These are phyloP conservation scores for Cryptocheilus praepositus DNA, from an alignment of 2,888 invertebrate species.

Conservation along the genomic window DNA sequence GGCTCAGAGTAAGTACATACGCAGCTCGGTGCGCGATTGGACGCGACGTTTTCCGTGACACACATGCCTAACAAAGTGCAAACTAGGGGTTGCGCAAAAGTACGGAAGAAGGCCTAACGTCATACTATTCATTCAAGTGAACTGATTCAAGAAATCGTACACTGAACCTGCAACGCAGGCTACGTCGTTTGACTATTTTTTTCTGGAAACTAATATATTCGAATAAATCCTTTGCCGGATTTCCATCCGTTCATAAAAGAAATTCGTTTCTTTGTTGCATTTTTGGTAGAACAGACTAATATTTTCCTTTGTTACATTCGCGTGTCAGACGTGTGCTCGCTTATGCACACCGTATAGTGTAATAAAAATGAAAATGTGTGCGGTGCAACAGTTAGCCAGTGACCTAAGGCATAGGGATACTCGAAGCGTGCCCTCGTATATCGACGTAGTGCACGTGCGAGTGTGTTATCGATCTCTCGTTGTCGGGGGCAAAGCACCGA, in stretches of 20 bases:
- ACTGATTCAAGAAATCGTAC: too few species aligned
- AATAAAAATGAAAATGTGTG: constrained; percentile 51
- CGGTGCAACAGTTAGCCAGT: constrained; percentile 64
- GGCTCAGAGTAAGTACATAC: constrained; percentile 88
- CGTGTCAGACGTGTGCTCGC: constrained; percentile 47
- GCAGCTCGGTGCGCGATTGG: too few species aligned
- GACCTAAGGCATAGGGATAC: constrained; percentile 60
- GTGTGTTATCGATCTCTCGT: constrained; percentile 70
- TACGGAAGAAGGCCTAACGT: too few species aligned
- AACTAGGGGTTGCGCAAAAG: too few species aligned
- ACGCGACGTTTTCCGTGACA: too few species aligned
- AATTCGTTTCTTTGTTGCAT: neutral
- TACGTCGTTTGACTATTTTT: neutral
- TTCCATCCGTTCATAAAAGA: neutral
- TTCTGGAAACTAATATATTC: neutral
- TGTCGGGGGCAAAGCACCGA: constrained; percentile 60
- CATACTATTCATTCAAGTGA: too few species aligned
- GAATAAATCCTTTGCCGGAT: neutral
- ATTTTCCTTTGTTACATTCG: constrained; percentile 12
- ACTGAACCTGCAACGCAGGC: too few species aligned
- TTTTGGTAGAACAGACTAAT: neutral
- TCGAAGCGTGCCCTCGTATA: constrained; percentile 56
- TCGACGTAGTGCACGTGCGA: constrained; percentile 70
- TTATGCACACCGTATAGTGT: constrained; percentile 50
- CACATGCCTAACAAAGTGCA: too few species aligned